Base-by-base conservation (phyloP, 2,113 vertebrate species). In the Zosterops borbonicus region DNA sequence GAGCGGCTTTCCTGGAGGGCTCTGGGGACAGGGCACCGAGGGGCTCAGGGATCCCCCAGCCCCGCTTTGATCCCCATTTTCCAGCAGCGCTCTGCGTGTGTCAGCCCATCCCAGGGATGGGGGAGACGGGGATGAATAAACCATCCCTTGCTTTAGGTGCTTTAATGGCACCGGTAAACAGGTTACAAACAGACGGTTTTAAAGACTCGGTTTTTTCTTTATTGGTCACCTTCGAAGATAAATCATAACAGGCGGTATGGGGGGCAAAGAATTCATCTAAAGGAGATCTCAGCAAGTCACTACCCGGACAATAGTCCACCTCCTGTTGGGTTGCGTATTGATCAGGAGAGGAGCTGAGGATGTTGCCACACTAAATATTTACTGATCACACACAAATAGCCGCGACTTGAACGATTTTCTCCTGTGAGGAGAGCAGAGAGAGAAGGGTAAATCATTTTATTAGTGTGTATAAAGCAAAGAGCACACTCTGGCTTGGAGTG, bases 291-390 rank as follows among this genome's bases (percentile, higher is more conserved):
- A 96, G 97, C 95, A 88, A 98, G 96, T 97, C 97, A 94, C 97
- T 97, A 95, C 97, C 97, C 97, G 98, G 98, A 98, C 98, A 97
- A 98, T 96, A 98, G 96, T 96, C 96, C 97, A 94, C 97, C 98
- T 98, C 98, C 98, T 97, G 97, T 97, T 95, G 98, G 98, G 98
- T 97, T 97, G 97, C 69, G 96, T 97, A 99, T 99, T 98, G 99
- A 99, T 99, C 98, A 98, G 97, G 96, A 98, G 98, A 97, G 98
- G 97, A 98, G 99, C 97, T 97, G 98, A 98, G 98, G 98, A 99
- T 98, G 98, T 99, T 98, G 98, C 98, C 98, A 98, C 98, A 98
- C 99, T 99, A 99, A 99, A 99, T 99, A 99, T 99, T 99, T 99
- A 99, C 99, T 98, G 98, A 99, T 99, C 98, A 98, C 98, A 99